Evolutionary conservation across 2,888 invertebrate genomes (phyloP), one percentile per base, ranked within the genome.

Genomic region (Chrysodeixis includens): DNA sequence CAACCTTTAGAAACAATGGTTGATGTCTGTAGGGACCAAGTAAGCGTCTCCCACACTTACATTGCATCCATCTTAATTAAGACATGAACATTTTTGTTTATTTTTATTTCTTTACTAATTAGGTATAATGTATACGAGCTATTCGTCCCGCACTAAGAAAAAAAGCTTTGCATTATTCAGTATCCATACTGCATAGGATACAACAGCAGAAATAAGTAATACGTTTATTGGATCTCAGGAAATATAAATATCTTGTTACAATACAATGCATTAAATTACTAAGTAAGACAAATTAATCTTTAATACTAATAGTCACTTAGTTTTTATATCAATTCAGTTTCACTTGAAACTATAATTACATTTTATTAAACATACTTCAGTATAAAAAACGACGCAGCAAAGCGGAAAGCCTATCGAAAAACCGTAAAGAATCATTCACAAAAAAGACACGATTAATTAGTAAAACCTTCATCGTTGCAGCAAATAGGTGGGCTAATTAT

Each of bases 1-100:
- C 46, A 18, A 49, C 46, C 46, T 49, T 49, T 49, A 49, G 3
- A 14, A 49, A 49, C 46, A 49, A 49, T 49, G 18, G 18, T 18
- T 20, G 18, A 10, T 18, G 46, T 49, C 10, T 18, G 20, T 2
- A 26, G 20, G 46, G n/a, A 16, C 14, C 4, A 16, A 16, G n/a
- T 7, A 14, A 0, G 46, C 46, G 8, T 18, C 16, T 7, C 9
- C 46, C 18, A 49, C 18, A 20, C 46, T 9, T 49, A 9, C 4
- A 49, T 10, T 46, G 18, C 18, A 46, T 49, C 20, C 5, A 18
- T 2, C 46, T 20, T 49, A 49, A 49, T 49, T 49, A 49, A 9
- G 20, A 49, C 46, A 49, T 20, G 46, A 49, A 20, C 9, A 49
- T 40, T 6, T 20, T 20, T 10, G 46, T 49, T 20, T 49, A 20